Conservation (phyloP, 2,113 vertebrate genomes). For the Papio anubis region DNA sequence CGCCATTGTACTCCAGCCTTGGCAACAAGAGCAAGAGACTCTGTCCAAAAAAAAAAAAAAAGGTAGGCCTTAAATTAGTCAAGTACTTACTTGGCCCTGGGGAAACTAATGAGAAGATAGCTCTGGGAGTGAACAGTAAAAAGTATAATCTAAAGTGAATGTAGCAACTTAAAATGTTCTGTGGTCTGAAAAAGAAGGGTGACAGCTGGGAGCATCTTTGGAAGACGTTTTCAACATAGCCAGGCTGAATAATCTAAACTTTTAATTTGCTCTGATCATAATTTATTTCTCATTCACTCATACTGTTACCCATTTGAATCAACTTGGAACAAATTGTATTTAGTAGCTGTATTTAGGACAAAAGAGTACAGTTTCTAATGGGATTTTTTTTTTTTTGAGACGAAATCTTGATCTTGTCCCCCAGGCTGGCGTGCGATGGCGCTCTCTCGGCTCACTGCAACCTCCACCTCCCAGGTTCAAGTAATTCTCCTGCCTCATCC, state of each 20-base stretch:
- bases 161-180: not conserved
- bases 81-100: not conserved
- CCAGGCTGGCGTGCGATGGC: too few species aligned
- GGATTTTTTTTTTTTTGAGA: too few species aligned
- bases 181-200: not conserved
- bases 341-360: not conserved
- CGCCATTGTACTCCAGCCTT: too few species aligned
- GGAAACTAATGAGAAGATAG: not conserved
- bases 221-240: not conserved
- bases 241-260: not conserved
- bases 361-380: not conserved
- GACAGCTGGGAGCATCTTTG: not conserved
- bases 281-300: slow-evolving; percentile 10
- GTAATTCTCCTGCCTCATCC: too few species aligned
- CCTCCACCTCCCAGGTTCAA: too few species aligned
- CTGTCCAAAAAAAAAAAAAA: too few species aligned
- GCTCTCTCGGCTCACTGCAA: too few species aligned
- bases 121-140: not conserved
- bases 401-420: too few species aligned
- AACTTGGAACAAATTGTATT: not conserved
- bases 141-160: not conserved
- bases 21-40: too few species aligned
- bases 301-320: not conserved
- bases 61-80: not conserved
- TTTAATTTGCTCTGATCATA: slow-evolving; percentile 12